Conservation (phyloP, 2,113 vertebrate species). For the Halcyon malimbica region DNA sequence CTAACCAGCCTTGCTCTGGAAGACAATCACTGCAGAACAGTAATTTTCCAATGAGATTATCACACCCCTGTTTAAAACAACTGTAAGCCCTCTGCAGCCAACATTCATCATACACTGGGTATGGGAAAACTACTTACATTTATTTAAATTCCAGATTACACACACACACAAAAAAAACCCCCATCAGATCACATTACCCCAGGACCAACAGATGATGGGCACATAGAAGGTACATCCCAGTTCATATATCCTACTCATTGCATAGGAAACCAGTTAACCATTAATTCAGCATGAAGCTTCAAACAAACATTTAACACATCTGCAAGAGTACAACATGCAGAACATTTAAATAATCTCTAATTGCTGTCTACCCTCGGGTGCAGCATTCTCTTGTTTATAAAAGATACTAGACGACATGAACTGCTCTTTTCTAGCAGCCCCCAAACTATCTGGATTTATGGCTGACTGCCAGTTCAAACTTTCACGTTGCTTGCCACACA, state of each 20-base stretch:
- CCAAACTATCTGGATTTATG: neutral
- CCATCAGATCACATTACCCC: neutral
- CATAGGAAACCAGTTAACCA: neutral
- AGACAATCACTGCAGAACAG: neutral
- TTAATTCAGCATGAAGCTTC: neutral
- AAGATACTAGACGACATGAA: neutral
- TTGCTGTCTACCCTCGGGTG: neutral
- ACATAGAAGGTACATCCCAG: neutral
- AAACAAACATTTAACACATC: neutral
- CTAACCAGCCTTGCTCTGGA: neutral
- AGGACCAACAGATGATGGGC: neutral
- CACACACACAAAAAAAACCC: too few relatives aligned
- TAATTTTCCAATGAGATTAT: neutral
- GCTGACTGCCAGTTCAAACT: neutral
- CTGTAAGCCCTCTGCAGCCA: neutral
- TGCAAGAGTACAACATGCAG: neutral
- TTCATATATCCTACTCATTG: neutral
- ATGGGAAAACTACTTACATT: neutral
- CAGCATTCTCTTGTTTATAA: neutral
- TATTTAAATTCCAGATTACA: neutral
- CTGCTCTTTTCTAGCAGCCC: neutral
- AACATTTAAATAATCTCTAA: neutral
- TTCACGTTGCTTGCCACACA: accelerated
- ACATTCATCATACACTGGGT: accelerated
- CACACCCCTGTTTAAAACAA: neutral